These are phyloP conservation scores for Cephalopholis sonnerati DNA, from an alignment of 2,113 vertebrate species.

Conservation along the genomic window DNA sequence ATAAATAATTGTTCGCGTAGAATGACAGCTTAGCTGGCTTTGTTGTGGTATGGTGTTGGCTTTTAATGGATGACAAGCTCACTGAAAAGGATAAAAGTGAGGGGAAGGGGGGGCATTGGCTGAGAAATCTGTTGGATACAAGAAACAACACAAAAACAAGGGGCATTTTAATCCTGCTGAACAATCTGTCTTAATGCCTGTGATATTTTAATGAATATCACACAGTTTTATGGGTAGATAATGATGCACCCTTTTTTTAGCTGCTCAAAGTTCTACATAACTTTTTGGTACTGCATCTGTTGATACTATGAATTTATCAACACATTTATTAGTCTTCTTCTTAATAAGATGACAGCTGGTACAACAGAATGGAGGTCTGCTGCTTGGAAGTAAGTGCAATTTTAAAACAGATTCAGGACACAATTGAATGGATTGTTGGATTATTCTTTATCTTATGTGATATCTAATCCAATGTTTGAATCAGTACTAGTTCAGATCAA, in stretches of 20 bases:
- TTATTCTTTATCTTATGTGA: not conserved
- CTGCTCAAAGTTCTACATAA: conserved; percentile 2
- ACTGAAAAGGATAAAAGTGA: conserved; percentile 41
- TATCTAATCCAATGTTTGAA: conserved; percentile 25
- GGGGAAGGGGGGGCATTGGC: conserved; percentile 20
- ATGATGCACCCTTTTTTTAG: not conserved
- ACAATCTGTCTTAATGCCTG: not conserved
- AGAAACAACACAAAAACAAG: conserved; percentile 5
- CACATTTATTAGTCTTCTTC: not conserved
- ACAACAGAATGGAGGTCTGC: not conserved
- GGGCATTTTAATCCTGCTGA: not conserved
- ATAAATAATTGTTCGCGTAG: conserved; percentile 55
- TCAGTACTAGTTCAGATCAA: not conserved
- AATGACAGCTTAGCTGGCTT: conserved; percentile 60
- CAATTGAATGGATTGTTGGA: not conserved
- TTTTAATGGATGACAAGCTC: conserved; percentile 58
- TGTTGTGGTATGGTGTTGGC: conserved; percentile 37
- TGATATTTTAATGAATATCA: conserved; percentile 23
- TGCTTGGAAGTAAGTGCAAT: not conserved
- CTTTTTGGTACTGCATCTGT: conserved; percentile 26
- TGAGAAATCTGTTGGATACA: not conserved
- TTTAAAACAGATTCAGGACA: not conserved
- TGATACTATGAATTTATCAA: not conserved
- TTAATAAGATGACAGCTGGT: conserved; percentile 32
- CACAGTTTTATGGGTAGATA: not conserved